These are phyloP conservation scores for Salvelinus alpinus DNA, from an alignment of 2,113 vertebrate species.

Conservation along the genomic window DNA sequence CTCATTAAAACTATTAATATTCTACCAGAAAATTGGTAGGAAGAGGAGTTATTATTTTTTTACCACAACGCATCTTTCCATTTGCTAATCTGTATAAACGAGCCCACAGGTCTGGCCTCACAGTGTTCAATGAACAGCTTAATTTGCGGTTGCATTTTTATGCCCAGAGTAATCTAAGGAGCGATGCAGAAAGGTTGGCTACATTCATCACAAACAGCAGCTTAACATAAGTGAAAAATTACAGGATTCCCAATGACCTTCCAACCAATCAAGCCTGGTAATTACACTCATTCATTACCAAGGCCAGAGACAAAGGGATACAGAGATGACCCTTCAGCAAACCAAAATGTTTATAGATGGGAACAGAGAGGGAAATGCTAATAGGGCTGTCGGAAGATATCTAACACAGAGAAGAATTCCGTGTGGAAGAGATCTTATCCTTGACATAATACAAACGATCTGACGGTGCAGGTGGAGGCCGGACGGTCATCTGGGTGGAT, in stretches of 20 bases:
- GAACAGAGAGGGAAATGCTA: constrained; percentile 76
- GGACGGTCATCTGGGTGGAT: no score
- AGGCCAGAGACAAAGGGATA: constrained; percentile 78
- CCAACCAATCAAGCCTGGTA: constrained; percentile 95
- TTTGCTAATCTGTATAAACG: constrained; percentile 76
- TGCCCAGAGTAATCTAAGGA: constrained; percentile 86
- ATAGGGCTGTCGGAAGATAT: constrained; percentile 59
- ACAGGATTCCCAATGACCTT: constrained; percentile 99
- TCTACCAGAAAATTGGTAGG: constrained; percentile 32
- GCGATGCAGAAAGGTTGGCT: constrained; percentile 96
- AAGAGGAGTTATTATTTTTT: constrained; percentile 31
- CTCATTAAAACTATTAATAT: background rate
- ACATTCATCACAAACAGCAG: constrained; percentile 97
- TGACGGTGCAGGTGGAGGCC: no score
- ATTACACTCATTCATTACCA: constrained; percentile 98
- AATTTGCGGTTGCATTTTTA: constrained; percentile 95
- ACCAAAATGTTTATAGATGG: constrained; percentile 83
- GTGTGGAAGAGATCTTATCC: background rate
- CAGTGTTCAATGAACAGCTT: constrained; percentile 89
- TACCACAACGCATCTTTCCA: constrained; percentile 52
- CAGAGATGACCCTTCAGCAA: constrained; percentile 80
- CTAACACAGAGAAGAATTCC: background rate
- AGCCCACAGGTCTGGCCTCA: constrained; percentile 71
- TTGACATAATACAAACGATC: no score
- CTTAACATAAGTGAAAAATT: constrained; percentile 99